Base-by-base conservation (phyloP, 2,797 vertebrate genomes). In the Accipiter minullus region DNA sequence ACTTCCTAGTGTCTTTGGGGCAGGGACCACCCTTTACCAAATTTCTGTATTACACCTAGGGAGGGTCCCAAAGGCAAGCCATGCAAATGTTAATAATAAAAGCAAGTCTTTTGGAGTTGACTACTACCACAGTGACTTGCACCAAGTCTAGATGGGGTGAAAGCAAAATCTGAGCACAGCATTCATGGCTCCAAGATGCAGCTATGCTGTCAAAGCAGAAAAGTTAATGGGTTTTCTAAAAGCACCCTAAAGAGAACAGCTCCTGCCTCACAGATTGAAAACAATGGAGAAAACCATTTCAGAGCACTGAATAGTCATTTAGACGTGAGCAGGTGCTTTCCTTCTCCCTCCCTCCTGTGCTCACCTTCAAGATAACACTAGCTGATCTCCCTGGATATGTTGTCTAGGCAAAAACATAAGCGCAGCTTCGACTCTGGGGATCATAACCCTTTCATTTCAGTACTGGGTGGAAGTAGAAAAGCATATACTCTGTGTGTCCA, bases 381-480 rank as follows among this genome's bases (percentile, higher is more conserved):
- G 52, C 29, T 74, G 53, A 64, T 82, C 45, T 64, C 45, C 34
- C 55, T 47, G 44, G 68, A 71, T 80, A 32, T 22, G 42, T 8
- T 80, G n/a, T 64, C 77, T 62, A 74, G 80, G 68, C 77, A 86
- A 92, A 92, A 64, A 53, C 29, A 60, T 62, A 87, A 89, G 76
- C 1, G 2, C 8, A 80, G 79, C 45, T 85, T 85, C 87, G 68
- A 62, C 86, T 85, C 38, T 76, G 45, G 62, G 58, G 86, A 83
- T 31, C 58, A 82, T 52, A 95, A 94, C 81, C 68, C 48, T 17
- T 92, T 86, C 53, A 47, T 90, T 91, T 90, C 64, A 40, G 75
- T 69, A 55, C 38, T 31, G 36, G 4, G 26, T 86, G n/a, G 77
- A 96, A 94, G 77, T n/a, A 94, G 77, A 89, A 86, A 93, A 92